Percentiles rank a stretch among this genome's conserved stretches.
Conservation (phyloP, 2,797 vertebrate species). For the Anguilla obscura region DNA sequence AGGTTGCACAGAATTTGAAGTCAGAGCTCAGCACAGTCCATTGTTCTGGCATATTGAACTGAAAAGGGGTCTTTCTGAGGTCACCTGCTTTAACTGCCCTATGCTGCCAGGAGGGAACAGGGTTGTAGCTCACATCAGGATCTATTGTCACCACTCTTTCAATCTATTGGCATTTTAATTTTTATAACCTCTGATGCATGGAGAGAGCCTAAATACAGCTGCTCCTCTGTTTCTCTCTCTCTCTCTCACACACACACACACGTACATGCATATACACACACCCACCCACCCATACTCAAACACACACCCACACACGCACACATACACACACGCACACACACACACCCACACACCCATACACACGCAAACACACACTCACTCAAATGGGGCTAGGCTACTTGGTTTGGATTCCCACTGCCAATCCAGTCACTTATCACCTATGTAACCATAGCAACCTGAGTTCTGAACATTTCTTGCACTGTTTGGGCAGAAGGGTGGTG, state of each 20-base stretch:
- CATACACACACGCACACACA: too few species aligned
- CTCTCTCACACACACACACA: background rate
- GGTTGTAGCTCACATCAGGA: background rate
- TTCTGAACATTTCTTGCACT: background rate
- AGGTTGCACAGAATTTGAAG: background rate
- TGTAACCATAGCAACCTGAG: background rate
- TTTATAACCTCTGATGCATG: background rate
- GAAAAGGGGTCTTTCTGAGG: background rate
- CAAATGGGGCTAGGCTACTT: background rate
- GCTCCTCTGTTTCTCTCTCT: background rate
- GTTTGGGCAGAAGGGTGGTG: background rate
- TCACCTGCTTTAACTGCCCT: background rate
- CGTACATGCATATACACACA: too few species aligned
- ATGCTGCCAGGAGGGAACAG: background rate
- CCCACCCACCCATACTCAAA: too few species aligned
- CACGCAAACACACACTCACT: background rate
- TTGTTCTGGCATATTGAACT: background rate
- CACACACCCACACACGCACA: too few species aligned
- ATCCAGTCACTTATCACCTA: background rate
- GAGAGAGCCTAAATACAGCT: constrained; percentile 3
- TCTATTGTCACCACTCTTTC: background rate
- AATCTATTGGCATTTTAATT: background rate
- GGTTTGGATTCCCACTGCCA: background rate
- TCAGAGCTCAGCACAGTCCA: background rate
- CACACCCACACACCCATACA: background rate